A percentile compares a stretch with the other conserved stretches of the same genome.
Evolutionary conservation across 1,140 invertebrate species (phyloP).

Genomic region (Aphaenogaster ashmeadi): DNA sequence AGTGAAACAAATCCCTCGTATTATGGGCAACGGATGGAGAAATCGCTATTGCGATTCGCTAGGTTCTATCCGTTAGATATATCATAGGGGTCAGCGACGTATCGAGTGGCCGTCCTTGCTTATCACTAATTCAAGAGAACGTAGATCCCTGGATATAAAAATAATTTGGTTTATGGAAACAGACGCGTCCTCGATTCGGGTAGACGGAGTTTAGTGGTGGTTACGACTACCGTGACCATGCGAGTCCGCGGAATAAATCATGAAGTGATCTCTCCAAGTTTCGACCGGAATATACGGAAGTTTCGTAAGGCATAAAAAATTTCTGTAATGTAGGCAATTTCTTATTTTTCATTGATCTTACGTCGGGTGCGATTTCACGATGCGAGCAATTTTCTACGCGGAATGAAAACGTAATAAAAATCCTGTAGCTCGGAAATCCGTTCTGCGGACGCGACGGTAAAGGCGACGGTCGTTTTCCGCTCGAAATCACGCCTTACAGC

Average conservation of each 20-base stretch:
- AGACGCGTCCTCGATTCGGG: constrained; percentile 80
- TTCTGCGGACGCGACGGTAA: constrained; percentile 14
- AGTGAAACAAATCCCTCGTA: constrained; percentile 70
- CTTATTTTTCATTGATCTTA: constrained; percentile 40
- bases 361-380: constrained; percentile 18
- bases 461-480: constrained; percentile 17
- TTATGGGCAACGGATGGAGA: constrained; percentile 69
- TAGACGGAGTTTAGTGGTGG: constrained; percentile 64
- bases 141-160: constrained; percentile 84
- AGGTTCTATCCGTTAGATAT: constrained; percentile 60
- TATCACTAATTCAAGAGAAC: constrained; percentile 84
- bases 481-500: constrained; percentile 35
- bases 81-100: constrained; percentile 73
- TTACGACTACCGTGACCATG: constrained; percentile 62
- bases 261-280: constrained; percentile 68
- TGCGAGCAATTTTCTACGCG: constrained; percentile 5
- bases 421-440: constrained; percentile 16
- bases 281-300: constrained; percentile 65
- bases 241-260: constrained; percentile 76
- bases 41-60: constrained; percentile 63
- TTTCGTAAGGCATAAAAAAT: constrained; percentile 52
- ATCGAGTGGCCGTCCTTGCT: constrained; percentile 77
- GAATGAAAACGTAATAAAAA: constrained; percentile 40
- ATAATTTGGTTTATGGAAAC: constrained; percentile 86
- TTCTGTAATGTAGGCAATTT: constrained; percentile 19